These are phyloP conservation scores for Ornithorhynchus anatinus DNA, from an alignment of 2,113 vertebrate genomes.

Conservation along the genomic window DNA sequence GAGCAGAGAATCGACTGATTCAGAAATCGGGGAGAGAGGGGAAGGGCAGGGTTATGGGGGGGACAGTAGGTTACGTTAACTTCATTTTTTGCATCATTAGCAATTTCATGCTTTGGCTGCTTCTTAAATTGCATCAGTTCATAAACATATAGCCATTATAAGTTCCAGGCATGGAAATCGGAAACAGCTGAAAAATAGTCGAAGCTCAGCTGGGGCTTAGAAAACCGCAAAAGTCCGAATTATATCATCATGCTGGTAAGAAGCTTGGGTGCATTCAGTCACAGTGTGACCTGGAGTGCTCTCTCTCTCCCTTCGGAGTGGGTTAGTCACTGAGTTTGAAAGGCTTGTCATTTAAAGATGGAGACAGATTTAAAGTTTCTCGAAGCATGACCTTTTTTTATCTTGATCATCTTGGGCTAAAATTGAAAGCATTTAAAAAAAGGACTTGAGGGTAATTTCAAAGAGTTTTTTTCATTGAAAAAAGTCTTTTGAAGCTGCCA, in stretches of 20 bases:
- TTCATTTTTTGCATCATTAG: neutral
- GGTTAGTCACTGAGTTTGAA: slow-evolving; percentile 13
- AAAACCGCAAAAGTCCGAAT: neutral
- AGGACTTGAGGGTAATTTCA: slow-evolving; percentile 20
- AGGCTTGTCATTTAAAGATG: slow-evolving; percentile 43
- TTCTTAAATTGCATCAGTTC: slow-evolving; percentile 42
- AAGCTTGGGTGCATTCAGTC: slow-evolving; percentile 22
- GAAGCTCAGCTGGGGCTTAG: neutral
- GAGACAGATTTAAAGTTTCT: slow-evolving; percentile 44
- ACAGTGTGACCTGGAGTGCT: rapidly evolving
- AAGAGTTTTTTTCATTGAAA: slow-evolving; percentile 19
- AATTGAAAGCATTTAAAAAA: slow-evolving; percentile 11
- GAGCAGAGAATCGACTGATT: neutral
- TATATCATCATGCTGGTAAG: slow-evolving; percentile 9
- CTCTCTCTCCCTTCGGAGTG: neutral
- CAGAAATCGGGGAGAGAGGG: neutral
- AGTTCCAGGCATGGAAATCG: neutral
- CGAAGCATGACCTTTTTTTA: slow-evolving; percentile 32
- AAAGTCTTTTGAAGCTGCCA: slow-evolving; percentile 8
- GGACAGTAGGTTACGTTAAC: slow-evolving; percentile 5
- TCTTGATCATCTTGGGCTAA: slow-evolving; percentile 30
- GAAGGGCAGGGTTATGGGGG: neutral
- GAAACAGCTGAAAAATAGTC: slow-evolving; percentile 33
- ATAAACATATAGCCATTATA: slow-evolving; percentile 23
- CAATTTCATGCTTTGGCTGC: slow-evolving; percentile 32